These are phyloP conservation scores for Adelges cooleyi DNA, from an alignment of 1,140 invertebrate species.

Conservation along the genomic window DNA sequence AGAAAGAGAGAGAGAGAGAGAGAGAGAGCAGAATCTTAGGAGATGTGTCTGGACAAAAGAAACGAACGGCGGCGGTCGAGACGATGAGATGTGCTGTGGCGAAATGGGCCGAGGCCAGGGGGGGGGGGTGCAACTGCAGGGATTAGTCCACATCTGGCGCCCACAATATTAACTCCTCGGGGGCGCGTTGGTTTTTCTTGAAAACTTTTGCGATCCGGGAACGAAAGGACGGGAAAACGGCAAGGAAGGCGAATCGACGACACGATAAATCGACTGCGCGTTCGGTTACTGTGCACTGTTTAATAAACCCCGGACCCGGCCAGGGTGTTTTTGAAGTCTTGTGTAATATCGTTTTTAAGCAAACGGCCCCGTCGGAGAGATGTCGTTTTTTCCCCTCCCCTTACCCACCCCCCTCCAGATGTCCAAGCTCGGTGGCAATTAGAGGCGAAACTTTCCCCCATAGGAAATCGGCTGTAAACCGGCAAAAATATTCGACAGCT, in stretches of 20 bases:
- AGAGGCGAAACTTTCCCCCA: no score
- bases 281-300: not conserved
- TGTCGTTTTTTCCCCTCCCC: no score
- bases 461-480: no score
- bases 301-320: not conserved
- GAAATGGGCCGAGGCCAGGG: not conserved
- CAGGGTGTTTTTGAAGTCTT: not conserved
- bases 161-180: conserved; percentile 21
- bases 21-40: no score
- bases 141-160: conserved; percentile 18
- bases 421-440: no score
- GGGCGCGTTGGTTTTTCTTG: conserved; percentile 2
- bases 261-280: conserved; percentile 8
- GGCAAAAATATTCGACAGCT: no score
- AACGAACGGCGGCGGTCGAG: not conserved
- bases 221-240: not conserved
- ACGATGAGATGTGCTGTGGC: not conserved
- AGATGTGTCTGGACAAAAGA: not conserved
- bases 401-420: no score
- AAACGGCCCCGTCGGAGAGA: no score
- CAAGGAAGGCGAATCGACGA: not conserved
- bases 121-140: not conserved
- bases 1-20: no score
- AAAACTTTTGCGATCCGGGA: conserved; percentile 15
- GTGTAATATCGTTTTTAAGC: not conserved